Evolutionary conservation across 2,888 invertebrate species (phyloP), one percentile per base, ranked within the genome.

Genomic region (Gymnocheta viridis): DNA sequence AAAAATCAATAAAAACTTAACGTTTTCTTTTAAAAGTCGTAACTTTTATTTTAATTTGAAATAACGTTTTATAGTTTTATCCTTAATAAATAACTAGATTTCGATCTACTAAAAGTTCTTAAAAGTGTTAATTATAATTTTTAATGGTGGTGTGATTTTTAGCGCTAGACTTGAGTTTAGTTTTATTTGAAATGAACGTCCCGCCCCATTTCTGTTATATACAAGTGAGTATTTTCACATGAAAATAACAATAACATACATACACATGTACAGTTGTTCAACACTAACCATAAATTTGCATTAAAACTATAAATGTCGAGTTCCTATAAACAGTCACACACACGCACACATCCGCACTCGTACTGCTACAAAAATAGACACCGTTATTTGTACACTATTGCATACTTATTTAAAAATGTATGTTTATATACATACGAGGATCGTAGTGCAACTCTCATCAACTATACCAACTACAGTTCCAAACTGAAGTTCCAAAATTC

Each of bases 241-340:
- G 4, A 35, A 51, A 69, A 32, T 32, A 69, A 67, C n/a, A 69
- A 17, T 2, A 64, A 41, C 32, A 69, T 17, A 27, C 12, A 27
- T 17, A 62, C 7, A 54, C 10, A 38, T 24, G n/a, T 4, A 54
- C 35, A n/a, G 38, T 60, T 49, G n/a, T 24, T 38, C 60, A 73
- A 49, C 72, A 60, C 47, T 35, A 60, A 24, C 72, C 60, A 73
- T 73, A 73, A 73, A 73, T 73, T 60, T 73, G 72, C 35, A 73
- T 73, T 73, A 60, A 73, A 73, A 24, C 49, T 49, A 60, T 73
- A 60, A 73, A 47, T 60, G 47, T 60, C 10, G n/a, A 72, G 58
- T 72, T 22, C 44, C 47, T 58, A 24, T 67, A 67, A 67, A 35
- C n/a, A 41, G 1, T 54, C 17, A 32, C n/a, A 44, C n/a, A 38